phyloP scores from a whole-genome alignment of 1,140 invertebrate species.

The Protaetia brevitarsis region DNA sequence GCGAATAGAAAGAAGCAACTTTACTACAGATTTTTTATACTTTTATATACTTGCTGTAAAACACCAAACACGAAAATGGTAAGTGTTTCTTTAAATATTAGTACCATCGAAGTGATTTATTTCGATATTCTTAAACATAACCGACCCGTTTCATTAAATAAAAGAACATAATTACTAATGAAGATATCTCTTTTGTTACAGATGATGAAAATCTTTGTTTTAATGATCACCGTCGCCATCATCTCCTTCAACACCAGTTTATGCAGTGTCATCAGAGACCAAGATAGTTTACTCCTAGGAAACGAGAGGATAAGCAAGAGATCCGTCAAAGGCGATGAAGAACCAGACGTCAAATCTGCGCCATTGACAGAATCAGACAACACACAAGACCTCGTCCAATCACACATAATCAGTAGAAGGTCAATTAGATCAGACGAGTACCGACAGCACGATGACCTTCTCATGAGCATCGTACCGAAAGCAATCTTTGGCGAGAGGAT shows the following conservation, averaged over 20 bases:
- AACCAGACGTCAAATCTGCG: background rate
- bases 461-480: conserved; percentile 8
- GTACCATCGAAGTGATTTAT: background rate
- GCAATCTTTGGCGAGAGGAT: conserved; percentile 7
- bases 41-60: background rate
- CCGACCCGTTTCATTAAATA: no score
- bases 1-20: background rate
- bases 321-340: background rate
- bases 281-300: background rate
- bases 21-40: background rate
- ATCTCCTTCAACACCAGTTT: background rate
- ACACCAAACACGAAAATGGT: conserved; percentile 12
- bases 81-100: background rate
- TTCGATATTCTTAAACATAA: background rate
- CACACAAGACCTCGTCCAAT: background rate
- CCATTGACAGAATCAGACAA: no score
- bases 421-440: background rate
- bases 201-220: background rate
- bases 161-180: background rate
- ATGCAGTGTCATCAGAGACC: background rate
- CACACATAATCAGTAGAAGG: background rate
- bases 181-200: background rate
- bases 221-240: background rate
- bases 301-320: conserved; percentile 14
- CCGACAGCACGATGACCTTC: background rate